These are phyloP conservation scores for Brachypteracias leptosomus DNA, from an alignment of 2,113 vertebrate genomes.

Conservation along the genomic window DNA sequence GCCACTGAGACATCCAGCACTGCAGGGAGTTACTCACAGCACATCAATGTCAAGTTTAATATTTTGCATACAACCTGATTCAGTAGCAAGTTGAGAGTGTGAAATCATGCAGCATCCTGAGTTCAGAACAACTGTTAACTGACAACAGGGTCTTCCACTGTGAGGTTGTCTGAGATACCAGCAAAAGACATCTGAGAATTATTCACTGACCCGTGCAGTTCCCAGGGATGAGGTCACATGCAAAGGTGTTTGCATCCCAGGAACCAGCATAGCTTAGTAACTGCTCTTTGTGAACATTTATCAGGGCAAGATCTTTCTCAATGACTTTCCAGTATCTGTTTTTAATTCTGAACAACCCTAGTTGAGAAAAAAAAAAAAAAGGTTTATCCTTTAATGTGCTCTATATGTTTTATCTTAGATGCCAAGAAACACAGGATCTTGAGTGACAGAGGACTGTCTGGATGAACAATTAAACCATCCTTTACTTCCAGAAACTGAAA, in stretches of 20 bases:
- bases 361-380: neutral
- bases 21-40: neutral
- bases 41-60: neutral
- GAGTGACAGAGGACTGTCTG: neutral
- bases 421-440: conserved; percentile 4
- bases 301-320: neutral
- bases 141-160: neutral
- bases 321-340: neutral
- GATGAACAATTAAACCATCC: neutral
- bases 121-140: neutral
- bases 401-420: neutral
- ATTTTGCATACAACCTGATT: neutral
- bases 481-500: neutral
- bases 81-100: neutral
- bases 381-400: neutral
- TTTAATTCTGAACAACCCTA: neutral
- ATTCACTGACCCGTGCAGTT: neutral
- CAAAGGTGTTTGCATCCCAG: neutral
- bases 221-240: neutral
- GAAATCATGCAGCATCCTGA: neutral
- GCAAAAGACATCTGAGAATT: neutral
- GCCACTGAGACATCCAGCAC: neutral
- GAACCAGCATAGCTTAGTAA: neutral
- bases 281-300: neutral
- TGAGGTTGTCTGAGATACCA: neutral